phyloP scores from a whole-genome alignment of 2,797 vertebrate species.

The Poeciliopsis paucimaculata region DNA sequence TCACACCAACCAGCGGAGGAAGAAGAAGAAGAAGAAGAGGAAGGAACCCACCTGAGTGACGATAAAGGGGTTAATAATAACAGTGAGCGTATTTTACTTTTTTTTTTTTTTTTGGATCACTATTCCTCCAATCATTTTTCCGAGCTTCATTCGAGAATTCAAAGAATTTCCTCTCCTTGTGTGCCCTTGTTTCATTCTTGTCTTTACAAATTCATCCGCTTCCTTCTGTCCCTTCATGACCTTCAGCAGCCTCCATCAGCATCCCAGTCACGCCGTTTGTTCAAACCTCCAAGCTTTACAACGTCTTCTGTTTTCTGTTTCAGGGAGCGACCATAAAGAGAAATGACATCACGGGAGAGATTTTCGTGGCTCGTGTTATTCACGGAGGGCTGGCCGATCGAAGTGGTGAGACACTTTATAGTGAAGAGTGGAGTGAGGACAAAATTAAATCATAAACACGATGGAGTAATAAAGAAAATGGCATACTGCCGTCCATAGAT shows the following conservation, averaged over 20 bases:
- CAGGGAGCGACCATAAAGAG: slow-evolving; percentile 98
- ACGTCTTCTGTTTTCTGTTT: slow-evolving; percentile 11
- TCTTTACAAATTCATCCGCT: slow-evolving; percentile 7
- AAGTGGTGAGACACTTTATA: slow-evolving; percentile 83
- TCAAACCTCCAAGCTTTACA: accelerated
- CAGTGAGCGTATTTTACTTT: background rate
- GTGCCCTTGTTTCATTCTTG: background rate
- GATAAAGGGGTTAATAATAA: background rate
- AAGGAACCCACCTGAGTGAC: slow-evolving; percentile 49
- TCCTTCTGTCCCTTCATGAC: background rate
- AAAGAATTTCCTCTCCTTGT: slow-evolving; percentile 3
- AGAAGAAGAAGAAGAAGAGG: slow-evolving; percentile 62
- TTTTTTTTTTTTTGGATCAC: background rate
- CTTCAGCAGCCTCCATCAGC: background rate
- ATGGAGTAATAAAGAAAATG: background rate
- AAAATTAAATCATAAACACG: too few relatives aligned
- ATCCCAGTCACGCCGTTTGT: background rate
- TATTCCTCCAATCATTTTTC: background rate
- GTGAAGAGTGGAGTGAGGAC: background rate
- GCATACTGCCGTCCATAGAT: background rate
- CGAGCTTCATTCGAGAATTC: background rate
- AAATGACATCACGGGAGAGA: slow-evolving; percentile 91
- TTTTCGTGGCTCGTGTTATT: slow-evolving; percentile 94
- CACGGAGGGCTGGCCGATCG: slow-evolving; percentile 93
- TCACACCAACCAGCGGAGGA: slow-evolving; percentile 47